Base-by-base conservation (phyloP, 2,888 invertebrate species). In the Campoletis raptor region DNA sequence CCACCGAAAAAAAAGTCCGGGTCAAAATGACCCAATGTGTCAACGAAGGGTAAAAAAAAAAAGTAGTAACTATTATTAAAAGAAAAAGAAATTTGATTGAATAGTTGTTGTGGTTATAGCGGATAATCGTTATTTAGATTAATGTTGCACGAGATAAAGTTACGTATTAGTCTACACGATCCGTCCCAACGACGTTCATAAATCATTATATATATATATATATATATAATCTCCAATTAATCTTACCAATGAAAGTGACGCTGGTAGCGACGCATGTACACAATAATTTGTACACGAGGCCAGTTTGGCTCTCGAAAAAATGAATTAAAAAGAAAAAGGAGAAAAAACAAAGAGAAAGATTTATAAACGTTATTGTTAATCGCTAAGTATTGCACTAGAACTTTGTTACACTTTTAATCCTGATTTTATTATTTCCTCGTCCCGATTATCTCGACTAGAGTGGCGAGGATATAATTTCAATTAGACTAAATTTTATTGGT, bases 371-470 rank as follows among this genome's bases (percentile, higher is more conserved):
- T 78, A 83, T 89, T 87, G 87, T 91, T 93, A 93, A 90, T 91
- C 83, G 87, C 90, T 91, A 86, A 92, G 93, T 94, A 94, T 94
- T 94, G 94, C 94, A 94, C 94, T 94, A 94, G 88, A 91, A 92
- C 90, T 89, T 91, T 85, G 81, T 72, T 52, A 72, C 72, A 52
- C 10, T 10, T 52, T 36, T 37, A 54, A 72, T 36, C n/a, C 40
- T 85, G 24, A 61, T 48, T 81, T 15, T 67, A 77, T 18, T 21
- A 52, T 66, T 79, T 52, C 42, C 73, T 72, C 15, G 15, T 42
- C 40, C 67, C 12, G 42, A 67, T 79, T 67, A 74, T 73, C 37
- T 80, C 64, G 64, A 45, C 61, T 78, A 21, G 30, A 81, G 76
- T 80, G 73, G 52, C 81, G 79, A 79, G 57, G 80, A 72, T 37